Evolutionary conservation across 1,140 invertebrate species (phyloP).

Genomic region (Leptinotarsa defecta): DNA sequence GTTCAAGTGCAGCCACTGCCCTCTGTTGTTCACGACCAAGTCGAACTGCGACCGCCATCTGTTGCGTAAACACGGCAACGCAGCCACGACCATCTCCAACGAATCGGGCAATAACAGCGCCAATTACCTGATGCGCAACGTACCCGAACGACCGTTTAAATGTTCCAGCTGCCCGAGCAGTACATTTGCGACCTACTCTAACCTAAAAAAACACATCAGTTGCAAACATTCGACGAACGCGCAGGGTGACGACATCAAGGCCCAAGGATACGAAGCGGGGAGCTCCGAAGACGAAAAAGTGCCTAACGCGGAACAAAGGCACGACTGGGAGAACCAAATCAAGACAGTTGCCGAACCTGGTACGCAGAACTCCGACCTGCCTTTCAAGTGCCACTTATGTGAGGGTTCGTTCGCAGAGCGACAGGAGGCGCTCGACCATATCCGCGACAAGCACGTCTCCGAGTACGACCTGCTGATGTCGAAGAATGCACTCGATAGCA

Average conservation of each 20-base stretch:
- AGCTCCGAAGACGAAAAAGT: conserved; percentile 56
- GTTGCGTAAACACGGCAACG: conserved; percentile 80
- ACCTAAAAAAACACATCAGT: conserved; percentile 76
- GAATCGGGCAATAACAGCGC: conserved; percentile 45
- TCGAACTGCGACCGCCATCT: conserved; percentile 95
- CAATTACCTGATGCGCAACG: conserved; percentile 67
- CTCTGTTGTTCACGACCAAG: conserved; percentile 92
- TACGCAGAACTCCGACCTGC: conserved; percentile 65
- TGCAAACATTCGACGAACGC: conserved; percentile 66
- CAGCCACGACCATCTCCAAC: conserved; percentile 52
- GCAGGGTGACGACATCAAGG: conserved; percentile 54
- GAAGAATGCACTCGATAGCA: conserved; percentile 78
- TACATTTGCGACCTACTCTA: conserved; percentile 82
- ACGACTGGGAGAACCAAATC: conserved; percentile 42
- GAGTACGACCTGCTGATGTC: conserved; percentile 77
- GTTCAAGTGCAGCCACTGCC: conserved; percentile 90
- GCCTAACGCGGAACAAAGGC: conserved; percentile 34
- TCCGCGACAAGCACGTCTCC: conserved; percentile 70
- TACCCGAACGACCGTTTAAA: conserved; percentile 81
- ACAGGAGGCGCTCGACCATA: conserved; percentile 79
- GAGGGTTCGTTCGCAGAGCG: conserved; percentile 82
- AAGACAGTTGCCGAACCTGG: conserved; percentile 33
- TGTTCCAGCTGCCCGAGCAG: conserved; percentile 83
- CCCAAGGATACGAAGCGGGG: conserved; percentile 56
- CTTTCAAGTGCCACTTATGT: conserved; percentile 92